Base-by-base conservation (phyloP, 2,888 invertebrate species). In the Pimpla rufipes region DNA sequence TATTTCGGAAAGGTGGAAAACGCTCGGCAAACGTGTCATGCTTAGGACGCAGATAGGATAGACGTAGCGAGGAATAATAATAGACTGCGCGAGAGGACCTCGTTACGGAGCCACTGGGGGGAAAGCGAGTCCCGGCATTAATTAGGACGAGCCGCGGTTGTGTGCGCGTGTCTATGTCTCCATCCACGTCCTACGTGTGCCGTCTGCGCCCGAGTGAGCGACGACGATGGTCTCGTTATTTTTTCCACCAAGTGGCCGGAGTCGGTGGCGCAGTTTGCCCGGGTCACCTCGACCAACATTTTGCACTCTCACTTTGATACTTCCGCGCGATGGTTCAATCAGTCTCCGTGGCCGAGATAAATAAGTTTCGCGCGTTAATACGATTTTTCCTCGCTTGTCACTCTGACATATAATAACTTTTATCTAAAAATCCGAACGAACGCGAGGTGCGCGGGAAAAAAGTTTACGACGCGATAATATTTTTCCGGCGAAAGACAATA, bases 41-140 rank as follows among this genome's bases (percentile, higher is more conserved):
- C 68, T 73, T 77, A 68, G 45, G 11, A 77, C 62, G 73, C 21
- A 74, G 42, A 73, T 74, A 77, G 42, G 42, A 66, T 62, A 66
- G 21, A 66, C 73, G 55, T 74, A 62, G 59, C 62, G 47, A 62
- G 52, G 55, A 64, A 73, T 74, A 80, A 79, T 73, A 76, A 77
- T 73, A 83, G 77, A 74, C 42, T 52, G 35, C 45, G 73, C 45
- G 52, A 77, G 64, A 77, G 80, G 77, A 74, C 62, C 80, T 83
- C 77, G 83, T 83, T 83, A 83, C 73, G 55, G 62, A 77, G 68
- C 62, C 62, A 47, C 77, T 68, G 62, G 62, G 55, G 71, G 71
- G 47, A 47, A 47, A 35, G 67, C 62, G 80, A 83, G 80, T 64
- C 57, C 64, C 80, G 74, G 68, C 79, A 77, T 83, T 83, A 83